A percentile compares a stretch with the other conserved stretches of the same genome.
Evolutionary conservation across 2,797 vertebrate species (phyloP).

Genomic region (Eospalax fontanierii): DNA sequence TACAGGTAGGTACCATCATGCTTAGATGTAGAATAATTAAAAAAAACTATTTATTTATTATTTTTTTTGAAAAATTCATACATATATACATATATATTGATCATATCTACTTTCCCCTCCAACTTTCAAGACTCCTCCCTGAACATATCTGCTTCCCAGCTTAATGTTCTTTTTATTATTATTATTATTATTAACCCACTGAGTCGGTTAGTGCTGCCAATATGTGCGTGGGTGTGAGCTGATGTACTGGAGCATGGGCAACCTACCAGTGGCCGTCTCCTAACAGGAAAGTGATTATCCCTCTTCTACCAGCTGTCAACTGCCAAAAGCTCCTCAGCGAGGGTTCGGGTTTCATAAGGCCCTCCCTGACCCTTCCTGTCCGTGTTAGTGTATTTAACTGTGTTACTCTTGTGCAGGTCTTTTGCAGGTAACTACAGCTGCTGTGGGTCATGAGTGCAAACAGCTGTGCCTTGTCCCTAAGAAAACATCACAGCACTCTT

Average conservation of each 20-base stretch:
- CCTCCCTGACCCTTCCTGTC: not conserved
- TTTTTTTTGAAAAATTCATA: not conserved
- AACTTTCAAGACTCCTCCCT: not conserved
- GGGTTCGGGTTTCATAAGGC: too few species aligned
- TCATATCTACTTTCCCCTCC: not conserved
- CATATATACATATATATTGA: not conserved
- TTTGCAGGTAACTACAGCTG: not conserved
- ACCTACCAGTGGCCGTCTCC: too few species aligned
- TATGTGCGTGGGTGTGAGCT: not conserved
- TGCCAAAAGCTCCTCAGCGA: not conserved
- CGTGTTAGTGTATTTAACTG: not conserved
- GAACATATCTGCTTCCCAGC: not conserved
- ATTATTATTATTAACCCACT: not conserved
- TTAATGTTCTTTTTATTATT: not conserved
- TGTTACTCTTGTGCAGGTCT: not conserved
- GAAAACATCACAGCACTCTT: not conserved
- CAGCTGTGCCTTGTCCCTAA: fast-evolving
- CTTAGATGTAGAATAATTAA: not conserved
- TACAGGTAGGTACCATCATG: too few species aligned
- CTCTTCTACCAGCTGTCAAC: not conserved
- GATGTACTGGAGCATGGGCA: not conserved
- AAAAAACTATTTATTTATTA: not conserved
- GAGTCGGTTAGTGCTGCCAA: not conserved
- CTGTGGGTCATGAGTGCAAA: not conserved
- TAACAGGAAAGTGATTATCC: not conserved